Conservation (phyloP, 2,888 invertebrate species). For the Caenorhabditis sp. region DNA sequence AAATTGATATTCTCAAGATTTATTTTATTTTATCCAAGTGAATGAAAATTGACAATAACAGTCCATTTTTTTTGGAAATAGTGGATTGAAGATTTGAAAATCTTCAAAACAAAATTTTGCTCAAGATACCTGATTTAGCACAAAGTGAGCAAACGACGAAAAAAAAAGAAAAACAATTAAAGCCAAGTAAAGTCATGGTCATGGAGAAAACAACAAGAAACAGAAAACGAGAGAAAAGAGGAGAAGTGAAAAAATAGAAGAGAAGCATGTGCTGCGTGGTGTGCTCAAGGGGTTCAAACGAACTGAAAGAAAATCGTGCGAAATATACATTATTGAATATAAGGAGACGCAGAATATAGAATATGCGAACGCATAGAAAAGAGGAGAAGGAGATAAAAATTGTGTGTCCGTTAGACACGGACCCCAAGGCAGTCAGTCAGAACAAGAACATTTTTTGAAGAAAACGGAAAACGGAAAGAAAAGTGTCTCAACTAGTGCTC, state of each 20-base stretch:
- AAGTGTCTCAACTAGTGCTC: background rate
- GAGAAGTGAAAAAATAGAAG: background rate
- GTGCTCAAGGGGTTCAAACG: background rate
- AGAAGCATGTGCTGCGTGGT: background rate
- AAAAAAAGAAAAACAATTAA: background rate
- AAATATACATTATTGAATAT: background rate
- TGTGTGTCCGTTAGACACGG: background rate
- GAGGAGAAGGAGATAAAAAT: background rate
- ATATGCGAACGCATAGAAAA: background rate
- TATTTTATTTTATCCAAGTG: too few species aligned
- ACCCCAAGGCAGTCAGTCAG: background rate
- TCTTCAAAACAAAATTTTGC: background rate
- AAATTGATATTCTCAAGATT: too few species aligned
- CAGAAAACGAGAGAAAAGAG: background rate
- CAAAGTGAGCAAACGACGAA: background rate
- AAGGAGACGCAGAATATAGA: background rate
- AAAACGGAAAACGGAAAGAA: background rate
- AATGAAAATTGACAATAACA: too few species aligned
- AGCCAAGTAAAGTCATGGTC: conserved; percentile 1
- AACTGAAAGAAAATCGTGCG: background rate
- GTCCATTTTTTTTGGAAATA: too few species aligned
- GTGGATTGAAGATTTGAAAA: too few species aligned
- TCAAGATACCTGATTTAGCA: too few species aligned
- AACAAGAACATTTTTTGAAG: background rate
- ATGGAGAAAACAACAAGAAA: background rate